Evolutionary conservation across 2,888 invertebrate genomes (phyloP).

Genomic region (Callyntrura sp.): DNA sequence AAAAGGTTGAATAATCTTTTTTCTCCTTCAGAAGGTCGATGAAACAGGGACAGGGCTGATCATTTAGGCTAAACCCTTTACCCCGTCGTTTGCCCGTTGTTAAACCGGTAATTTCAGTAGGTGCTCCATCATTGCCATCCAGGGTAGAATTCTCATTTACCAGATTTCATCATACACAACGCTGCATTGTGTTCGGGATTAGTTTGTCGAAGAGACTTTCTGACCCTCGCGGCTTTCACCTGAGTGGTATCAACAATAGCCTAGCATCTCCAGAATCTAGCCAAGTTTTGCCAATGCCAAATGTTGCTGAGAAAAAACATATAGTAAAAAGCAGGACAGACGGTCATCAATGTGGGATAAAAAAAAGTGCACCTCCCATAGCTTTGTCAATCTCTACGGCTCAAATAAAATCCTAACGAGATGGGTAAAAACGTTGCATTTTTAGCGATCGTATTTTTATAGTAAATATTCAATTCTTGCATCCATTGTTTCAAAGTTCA

Average conservation of each 20-base stretch:
- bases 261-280: neutral
- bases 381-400: too few relatives aligned
- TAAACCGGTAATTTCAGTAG: neutral
- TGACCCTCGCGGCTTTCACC: neutral
- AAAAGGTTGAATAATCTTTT: constrained; percentile 3
- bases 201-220: neutral
- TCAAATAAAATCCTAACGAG: too few relatives aligned
- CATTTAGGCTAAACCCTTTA: constrained; percentile 29
- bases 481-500: too few relatives aligned
- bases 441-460: too few relatives aligned
- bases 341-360: neutral
- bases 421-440: too few relatives aligned
- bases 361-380: too few relatives aligned
- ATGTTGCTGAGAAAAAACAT: constrained; percentile 36
- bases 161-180: neutral
- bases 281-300: constrained; percentile 21
- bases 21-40: neutral
- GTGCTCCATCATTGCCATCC: constrained; percentile 14
- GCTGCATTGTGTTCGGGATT: neutral
- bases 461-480: too few relatives aligned
- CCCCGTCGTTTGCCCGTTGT: neutral
- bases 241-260: neutral
- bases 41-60: constrained; percentile 31
- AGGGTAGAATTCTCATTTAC: neutral
- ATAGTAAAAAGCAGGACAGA: neutral